Conservation (phyloP, 2,888 invertebrate species). For the Xanthostigma xanthostigma region DNA sequence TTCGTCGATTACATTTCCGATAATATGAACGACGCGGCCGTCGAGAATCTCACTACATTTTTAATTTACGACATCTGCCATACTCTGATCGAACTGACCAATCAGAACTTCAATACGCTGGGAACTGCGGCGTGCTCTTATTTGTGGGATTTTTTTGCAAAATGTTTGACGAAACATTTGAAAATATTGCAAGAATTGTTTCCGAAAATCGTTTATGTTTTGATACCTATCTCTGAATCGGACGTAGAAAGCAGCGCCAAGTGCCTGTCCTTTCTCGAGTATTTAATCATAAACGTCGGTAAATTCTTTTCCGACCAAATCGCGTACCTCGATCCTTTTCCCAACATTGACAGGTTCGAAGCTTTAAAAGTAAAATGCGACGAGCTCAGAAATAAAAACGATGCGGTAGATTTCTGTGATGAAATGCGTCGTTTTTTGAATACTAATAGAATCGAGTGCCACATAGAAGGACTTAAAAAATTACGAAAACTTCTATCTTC, state of each 20-base stretch:
- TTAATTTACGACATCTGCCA: slow-evolving; percentile 39
- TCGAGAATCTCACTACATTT: slow-evolving; percentile 31
- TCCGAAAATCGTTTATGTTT: slow-evolving; percentile 33
- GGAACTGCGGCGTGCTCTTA: slow-evolving; percentile 24
- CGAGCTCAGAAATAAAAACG: slow-evolving; percentile 21
- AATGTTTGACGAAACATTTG: slow-evolving; percentile 29
- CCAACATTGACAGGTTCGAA: slow-evolving; percentile 24
- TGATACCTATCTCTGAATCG: slow-evolving; percentile 30
- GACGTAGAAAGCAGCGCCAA: slow-evolving; percentile 23
- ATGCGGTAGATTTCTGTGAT: slow-evolving; percentile 21
- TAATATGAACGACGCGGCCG: slow-evolving; percentile 21
- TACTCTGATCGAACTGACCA: slow-evolving; percentile 36
- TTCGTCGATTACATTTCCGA: slow-evolving; percentile 32
- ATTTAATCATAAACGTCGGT: slow-evolving; percentile 36
- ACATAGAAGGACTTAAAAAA: slow-evolving; percentile 35
- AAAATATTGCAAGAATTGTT: slow-evolving; percentile 32
- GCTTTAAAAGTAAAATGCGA: slow-evolving; percentile 23
- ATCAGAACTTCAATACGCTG: slow-evolving; percentile 24
- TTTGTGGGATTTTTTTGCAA: slow-evolving; percentile 29
- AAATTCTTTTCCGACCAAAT: slow-evolving; percentile 31
- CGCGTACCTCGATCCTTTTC: slow-evolving; percentile 34
- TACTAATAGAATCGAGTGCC: slow-evolving; percentile 22
- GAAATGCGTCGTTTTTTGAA: slow-evolving; percentile 36
- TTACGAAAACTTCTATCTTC: slow-evolving; percentile 34
- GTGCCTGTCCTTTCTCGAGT: slow-evolving; percentile 31